phyloP scores from a whole-genome alignment of 2,888 invertebrate genomes.

The Zelleria hepariella region DNA sequence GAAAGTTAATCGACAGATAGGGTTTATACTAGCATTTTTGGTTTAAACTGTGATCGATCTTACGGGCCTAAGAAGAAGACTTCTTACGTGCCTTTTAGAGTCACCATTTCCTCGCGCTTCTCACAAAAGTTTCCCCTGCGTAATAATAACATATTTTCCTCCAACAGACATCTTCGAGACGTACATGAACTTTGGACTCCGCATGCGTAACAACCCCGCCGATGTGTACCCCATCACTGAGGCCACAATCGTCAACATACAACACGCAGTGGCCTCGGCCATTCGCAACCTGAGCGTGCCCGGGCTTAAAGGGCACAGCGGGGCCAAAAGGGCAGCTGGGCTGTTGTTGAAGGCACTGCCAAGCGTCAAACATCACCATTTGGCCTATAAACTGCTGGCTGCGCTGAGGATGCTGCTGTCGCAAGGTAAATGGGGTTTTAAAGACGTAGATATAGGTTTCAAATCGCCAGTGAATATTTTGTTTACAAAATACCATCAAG shows the following conservation, averaged over 20 bases:
- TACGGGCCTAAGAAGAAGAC: too few relatives aligned
- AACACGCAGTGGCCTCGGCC: constrained; percentile 83
- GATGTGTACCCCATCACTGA: constrained; percentile 24
- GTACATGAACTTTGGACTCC: constrained; percentile 29
- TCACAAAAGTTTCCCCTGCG: too few relatives aligned
- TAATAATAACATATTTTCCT: constrained; percentile 5
- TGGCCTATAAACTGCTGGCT: constrained; percentile 89
- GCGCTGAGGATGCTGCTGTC: constrained; percentile 90
- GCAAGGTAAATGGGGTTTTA: constrained; percentile 71
- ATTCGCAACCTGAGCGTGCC: constrained; percentile 84
- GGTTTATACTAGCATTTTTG: too few relatives aligned
- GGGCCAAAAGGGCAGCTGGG: constrained; percentile 18
- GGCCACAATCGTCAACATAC: constrained; percentile 52
- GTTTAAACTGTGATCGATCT: too few relatives aligned
- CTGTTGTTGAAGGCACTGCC: constrained; percentile 82
- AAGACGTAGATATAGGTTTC: background rate
- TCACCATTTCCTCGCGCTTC: too few relatives aligned
- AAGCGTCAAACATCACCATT: constrained; percentile 78
- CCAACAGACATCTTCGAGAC: constrained; percentile 48
- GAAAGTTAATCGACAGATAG: too few relatives aligned
- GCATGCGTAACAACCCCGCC: constrained; percentile 20
- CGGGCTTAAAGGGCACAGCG: constrained; percentile 34
- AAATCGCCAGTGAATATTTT: too few relatives aligned
- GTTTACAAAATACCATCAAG: too few relatives aligned
- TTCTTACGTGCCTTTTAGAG: too few relatives aligned